These are phyloP conservation scores for Platichthys flesus DNA, from an alignment of 2,113 vertebrate species.

Conservation along the genomic window DNA sequence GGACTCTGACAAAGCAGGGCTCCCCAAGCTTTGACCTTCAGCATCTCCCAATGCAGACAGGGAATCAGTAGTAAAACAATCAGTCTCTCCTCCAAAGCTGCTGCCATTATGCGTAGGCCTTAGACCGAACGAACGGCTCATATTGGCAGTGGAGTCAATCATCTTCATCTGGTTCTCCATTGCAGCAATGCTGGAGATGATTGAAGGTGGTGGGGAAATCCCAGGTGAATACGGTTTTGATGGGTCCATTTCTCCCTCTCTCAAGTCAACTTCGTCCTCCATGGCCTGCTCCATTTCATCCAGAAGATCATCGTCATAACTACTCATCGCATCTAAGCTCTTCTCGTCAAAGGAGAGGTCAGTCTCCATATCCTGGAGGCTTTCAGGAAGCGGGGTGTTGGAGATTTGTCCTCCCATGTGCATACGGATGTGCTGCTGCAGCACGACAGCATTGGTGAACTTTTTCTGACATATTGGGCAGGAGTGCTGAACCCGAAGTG, in stretches of 20 bases:
- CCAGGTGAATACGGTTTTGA: constrained; percentile 87
- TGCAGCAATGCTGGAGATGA: constrained; percentile 96
- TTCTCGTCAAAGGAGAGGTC: constrained; percentile 93
- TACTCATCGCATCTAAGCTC: constrained; percentile 89
- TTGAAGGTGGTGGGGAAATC: constrained; percentile 90
- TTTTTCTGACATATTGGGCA: constrained; percentile 99
- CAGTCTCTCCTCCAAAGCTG: constrained; percentile 89
- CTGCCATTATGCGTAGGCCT: constrained; percentile 87
- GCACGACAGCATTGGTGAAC: constrained; percentile 97
- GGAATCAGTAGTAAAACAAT: constrained; percentile 92
- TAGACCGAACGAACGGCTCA: constrained; percentile 85
- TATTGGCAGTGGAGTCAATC: constrained; percentile 93
- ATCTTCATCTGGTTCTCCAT: constrained; percentile 99
- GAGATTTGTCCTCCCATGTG: constrained; percentile 99
- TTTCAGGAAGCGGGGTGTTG: constrained; percentile 93
- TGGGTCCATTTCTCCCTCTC: constrained; percentile 84
- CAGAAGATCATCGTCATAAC: constrained; percentile 90
- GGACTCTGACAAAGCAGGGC: constrained; percentile 94
- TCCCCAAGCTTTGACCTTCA: constrained; percentile 93
- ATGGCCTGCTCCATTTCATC: constrained; percentile 94
- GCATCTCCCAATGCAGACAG: constrained; percentile 88
- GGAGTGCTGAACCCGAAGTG: constrained; percentile 96
- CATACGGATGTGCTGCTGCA: constrained; percentile 99
- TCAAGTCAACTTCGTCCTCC: constrained; percentile 90
- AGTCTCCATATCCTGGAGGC: constrained; percentile 92